Evolutionary conservation across 2,888 invertebrate genomes (phyloP), one percentile per base, ranked within the genome.

Genomic region (Pristionchus mayeri): DNA sequence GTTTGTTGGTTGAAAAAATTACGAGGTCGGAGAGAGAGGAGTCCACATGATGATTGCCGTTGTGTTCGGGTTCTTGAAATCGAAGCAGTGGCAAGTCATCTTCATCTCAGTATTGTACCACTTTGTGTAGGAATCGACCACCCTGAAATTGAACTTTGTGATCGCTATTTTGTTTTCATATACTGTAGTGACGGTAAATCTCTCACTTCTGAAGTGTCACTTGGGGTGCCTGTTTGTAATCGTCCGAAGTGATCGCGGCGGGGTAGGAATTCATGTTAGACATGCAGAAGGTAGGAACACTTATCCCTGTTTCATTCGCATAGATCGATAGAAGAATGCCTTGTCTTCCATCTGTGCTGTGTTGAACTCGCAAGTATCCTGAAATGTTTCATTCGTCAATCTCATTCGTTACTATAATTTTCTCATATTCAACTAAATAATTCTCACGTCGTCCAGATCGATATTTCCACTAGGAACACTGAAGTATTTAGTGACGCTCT

Each of bases 21-120:
- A 44, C 67, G 67, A 67, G 21, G 40, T 67, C 13, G 67, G 67
- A 67, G 67, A 67, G 11, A 67, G 67, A 6, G 67, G 37, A n/a
- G n/a, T 40, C 40, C 67, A 67, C 67, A 67, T 2, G 6, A 40
- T 40, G n/a, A 67, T 67, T 11, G 3, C n/a, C 37, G 13, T 37
- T 1, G 67, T 40, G 2, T 63, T 63, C 3, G 30, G 34, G 16
- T 63, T 63, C 1, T 30, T 3, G 13, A 18, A 9, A 63, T 63
- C 63, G 63, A 63, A 63, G 34, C 63, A 63, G 18, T 63, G 63
- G 34, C 63, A 63, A 3, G 4, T 34, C 63, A 63, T 63, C 34
- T 63, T 63, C 34, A n/a, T 6, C 9, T 71, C 40, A 40, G 0
- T 71, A n/a, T n/a, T 44, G 40, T 71, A 71, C 71, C 71, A 71